These are phyloP conservation scores for Melanchra persicariae DNA, from an alignment of 2,888 invertebrate genomes.

Conservation along the genomic window DNA sequence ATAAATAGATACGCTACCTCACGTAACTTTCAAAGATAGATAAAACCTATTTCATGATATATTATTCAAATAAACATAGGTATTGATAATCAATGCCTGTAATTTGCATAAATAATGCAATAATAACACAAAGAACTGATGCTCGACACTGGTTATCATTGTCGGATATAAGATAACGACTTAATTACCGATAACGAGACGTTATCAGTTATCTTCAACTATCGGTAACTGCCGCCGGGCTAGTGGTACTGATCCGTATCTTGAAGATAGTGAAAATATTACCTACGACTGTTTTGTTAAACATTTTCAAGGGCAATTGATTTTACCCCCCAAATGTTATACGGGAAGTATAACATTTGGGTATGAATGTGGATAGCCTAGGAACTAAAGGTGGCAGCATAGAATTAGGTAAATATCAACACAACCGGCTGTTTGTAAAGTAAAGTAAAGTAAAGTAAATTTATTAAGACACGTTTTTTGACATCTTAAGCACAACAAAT, in stretches of 20 bases:
- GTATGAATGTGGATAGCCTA: no score
- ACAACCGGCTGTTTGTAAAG: no score
- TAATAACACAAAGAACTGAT: constrained; percentile 45
- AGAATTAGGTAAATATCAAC: no score
- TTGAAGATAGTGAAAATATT: constrained; percentile 18
- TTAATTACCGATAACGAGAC: constrained; percentile 52
- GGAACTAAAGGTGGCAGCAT: no score
- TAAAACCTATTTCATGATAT: constrained; percentile 16
- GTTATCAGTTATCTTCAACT: constrained; percentile 35
- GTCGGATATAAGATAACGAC: constrained; percentile 43
- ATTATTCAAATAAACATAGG: constrained; percentile 29
- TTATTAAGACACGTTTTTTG: no score
- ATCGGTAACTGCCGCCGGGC: constrained; percentile 33
- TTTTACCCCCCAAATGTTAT: not conserved
- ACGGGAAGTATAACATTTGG: no score
- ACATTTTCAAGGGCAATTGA: constrained; percentile 24
- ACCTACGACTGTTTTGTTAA: constrained; percentile 11
- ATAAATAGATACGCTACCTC: constrained; percentile 29
- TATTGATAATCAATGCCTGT: constrained; percentile 26
- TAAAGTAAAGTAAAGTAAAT: no score
- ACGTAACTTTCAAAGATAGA: not conserved
- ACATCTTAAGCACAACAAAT: no score
- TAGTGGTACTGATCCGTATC: constrained; percentile 29
- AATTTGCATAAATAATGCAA: constrained; percentile 57
- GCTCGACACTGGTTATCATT: constrained; percentile 37